Evolutionary conservation across 2,888 invertebrate species (phyloP), one percentile per base, ranked within the genome.

Genomic region (Blomia tropicalis): DNA sequence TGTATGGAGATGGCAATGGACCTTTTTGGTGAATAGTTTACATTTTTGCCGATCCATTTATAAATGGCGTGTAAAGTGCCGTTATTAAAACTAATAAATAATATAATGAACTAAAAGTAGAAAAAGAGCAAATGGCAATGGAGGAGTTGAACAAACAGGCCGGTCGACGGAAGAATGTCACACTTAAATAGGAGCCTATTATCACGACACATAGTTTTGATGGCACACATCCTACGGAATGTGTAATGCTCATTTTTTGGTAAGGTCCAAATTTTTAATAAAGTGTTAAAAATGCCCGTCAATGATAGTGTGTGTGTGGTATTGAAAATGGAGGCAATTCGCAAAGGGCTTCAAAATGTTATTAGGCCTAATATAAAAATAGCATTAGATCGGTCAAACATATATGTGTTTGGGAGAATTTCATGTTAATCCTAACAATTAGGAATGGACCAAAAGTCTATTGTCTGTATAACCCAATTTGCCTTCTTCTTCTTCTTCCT

Each of bases 181-280:
- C 51, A 47, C 51, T 47, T 47, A 47, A 47, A 47, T 47, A 47
- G 51, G 51, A n/a, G 51, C 51, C 51, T 47, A 47, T 47, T 47
- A 47, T 47, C 51, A 27, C 7, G 7, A 11, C 36, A 11, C 51
- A n/a, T 11, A 27, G 14, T 47, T n/a, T 41, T n/a, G 14, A 14
- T 41, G 14, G 14, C 41, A 41, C 41, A 17, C 41, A 17, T 41
- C n/a, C 41, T n/a, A n/a, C n/a, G n/a, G n/a, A n/a, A n/a, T n/a
- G n/a, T n/a, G n/a, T 41, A 14, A 41, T n/a, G 14, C 41, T n/a
- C 41, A n/a, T 41, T 41, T 41, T 41, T 19, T 27, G 27, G 51
- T 47, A 7, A 11, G 27, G 23, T 19, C 22, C n/a, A 19, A 47
- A 7, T 47, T n/a, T 47, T 47, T 47, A 47, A 47, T 47, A 47